phyloP scores from a whole-genome alignment of 2,888 invertebrate species.

The Hoplodrina ambigua region DNA sequence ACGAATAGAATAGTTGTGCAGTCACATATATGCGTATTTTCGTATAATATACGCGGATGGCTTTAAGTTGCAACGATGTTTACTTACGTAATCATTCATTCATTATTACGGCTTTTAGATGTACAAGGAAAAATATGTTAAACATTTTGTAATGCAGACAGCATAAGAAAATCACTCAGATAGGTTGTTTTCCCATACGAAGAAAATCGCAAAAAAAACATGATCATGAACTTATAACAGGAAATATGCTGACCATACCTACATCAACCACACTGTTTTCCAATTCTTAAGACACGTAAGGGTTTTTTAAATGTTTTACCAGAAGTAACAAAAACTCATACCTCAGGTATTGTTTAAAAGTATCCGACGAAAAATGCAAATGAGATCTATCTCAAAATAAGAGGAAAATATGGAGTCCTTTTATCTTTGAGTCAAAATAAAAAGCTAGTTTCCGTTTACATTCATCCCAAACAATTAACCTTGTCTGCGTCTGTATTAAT shows the following conservation, averaged over 20 bases:
- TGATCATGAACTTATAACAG: not conserved
- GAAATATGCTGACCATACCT: not conserved
- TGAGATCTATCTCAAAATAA: too few relatives aligned
- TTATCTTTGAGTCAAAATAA: not conserved
- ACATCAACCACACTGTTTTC: not conserved
- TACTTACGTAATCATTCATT: not conserved
- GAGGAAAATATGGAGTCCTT: not conserved
- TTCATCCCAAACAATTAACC: slow-evolving; percentile 24
- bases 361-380: too few relatives aligned
- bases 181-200: not conserved
- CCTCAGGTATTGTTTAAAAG: too few relatives aligned
- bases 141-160: not conserved
- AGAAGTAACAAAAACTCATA: too few relatives aligned
- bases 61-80: slow-evolving; percentile 2
- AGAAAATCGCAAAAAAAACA: not conserved
- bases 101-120: not conserved
- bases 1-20: slow-evolving; percentile 26
- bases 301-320: not conserved
- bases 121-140: too few relatives aligned
- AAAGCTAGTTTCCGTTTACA: slow-evolving; percentile 9
- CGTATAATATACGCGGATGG: not conserved
- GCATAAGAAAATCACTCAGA: not conserved
- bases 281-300: not conserved
- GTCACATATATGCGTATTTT: slow-evolving; percentile 12
- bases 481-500: slow-evolving; percentile 15